Evolutionary conservation across 1,140 invertebrate species (phyloP), one percentile per base, ranked within the genome.

Genomic region (Macrotrachela quadricornifera): DNA sequence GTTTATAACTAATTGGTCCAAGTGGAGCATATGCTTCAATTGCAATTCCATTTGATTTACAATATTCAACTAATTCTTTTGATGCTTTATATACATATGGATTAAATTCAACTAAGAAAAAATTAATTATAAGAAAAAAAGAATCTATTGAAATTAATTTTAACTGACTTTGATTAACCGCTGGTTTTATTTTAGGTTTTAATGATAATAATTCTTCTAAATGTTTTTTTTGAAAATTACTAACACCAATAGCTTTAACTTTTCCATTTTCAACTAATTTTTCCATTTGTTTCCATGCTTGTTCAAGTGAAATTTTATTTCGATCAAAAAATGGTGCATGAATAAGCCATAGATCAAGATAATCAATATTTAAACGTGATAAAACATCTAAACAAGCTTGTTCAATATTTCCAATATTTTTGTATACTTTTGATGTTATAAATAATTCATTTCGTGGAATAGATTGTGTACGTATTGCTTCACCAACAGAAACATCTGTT

Each of bases 191-290:
- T 30, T 30, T 30, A 4, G 21, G 21, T 30, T 30, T 30, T 8
- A 30, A 30, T 4, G 21, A 2, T 4, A 30, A 8, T 8, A 30
- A 8, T 30, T 30, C 60, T 47, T 64, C 52, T 9, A 65, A 46
- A 53, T 65, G 64, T 0, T 59, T 56, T 10, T 64, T 48, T 15
- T 60, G 59, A 52, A 65, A 65, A 51, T 65, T 65, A 2, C 63
- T 64, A 11, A 65, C 64, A 11, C 64, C 64, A n/a, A 64, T 57
- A 1, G 64, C 63, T 54, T 62, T 64, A 50, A 14, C 44, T 18
- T 13, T 15, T 2, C 18, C 18, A 13, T 49, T 49, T 40, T 36
- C 17, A 17, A 57, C 58, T 30, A 30, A 30, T 30, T 30, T 30
- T 30, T 30, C 21, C 21, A 30, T 30, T 30, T 30, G 3, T 30